These are phyloP conservation scores for Vulpes vulpes DNA, from an alignment of 2,113 vertebrate species.

Conservation along the genomic window DNA sequence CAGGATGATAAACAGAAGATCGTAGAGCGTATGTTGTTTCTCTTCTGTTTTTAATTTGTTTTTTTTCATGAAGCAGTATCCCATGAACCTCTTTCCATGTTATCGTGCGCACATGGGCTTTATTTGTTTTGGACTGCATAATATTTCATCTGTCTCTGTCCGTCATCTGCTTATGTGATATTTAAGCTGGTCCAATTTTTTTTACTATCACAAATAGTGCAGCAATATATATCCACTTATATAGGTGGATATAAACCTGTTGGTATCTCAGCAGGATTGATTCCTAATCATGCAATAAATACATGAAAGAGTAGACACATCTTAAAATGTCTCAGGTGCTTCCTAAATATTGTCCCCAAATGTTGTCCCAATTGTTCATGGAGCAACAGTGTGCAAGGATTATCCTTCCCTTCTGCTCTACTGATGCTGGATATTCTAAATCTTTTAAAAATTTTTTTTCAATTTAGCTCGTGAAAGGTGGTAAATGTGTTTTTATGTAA, in stretches of 20 bases:
- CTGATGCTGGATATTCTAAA: background rate
- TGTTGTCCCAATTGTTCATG: background rate
- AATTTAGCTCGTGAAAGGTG: background rate
- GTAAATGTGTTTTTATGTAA: constrained; percentile 30
- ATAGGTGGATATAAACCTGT: background rate
- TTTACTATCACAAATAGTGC: background rate
- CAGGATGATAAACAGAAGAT: background rate
- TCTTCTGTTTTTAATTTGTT: background rate
- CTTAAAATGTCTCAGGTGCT: background rate
- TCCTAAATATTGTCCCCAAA: background rate
- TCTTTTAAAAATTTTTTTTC: background rate
- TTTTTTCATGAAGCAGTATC: background rate
- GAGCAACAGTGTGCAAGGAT: background rate
- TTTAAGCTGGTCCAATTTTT: background rate
- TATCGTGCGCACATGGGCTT: background rate
- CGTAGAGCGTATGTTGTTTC: background rate
- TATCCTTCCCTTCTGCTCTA: background rate
- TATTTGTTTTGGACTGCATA: background rate
- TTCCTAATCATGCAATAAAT: background rate
- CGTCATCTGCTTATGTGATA: background rate
- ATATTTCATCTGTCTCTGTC: background rate
- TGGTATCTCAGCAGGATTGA: background rate
- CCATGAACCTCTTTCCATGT: background rate
- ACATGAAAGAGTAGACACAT: background rate
- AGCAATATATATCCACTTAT: background rate